Evolutionary conservation across 2,113 vertebrate species (phyloP), one percentile per base, ranked within the genome.

Genomic region (Cyprinodon tularosa): DNA sequence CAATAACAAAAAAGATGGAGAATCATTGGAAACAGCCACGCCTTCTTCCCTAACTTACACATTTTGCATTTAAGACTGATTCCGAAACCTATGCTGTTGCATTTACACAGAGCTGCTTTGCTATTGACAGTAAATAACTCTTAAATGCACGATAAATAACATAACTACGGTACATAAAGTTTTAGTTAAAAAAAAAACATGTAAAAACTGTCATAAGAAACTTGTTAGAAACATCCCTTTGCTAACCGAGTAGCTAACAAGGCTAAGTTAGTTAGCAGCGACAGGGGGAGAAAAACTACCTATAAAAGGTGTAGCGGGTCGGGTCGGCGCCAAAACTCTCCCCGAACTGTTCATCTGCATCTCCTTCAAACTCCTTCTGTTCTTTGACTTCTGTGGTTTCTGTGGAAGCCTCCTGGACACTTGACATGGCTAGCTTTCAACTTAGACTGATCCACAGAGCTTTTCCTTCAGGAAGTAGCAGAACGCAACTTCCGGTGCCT

Each of bases 251-350:
- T 3, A 67, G 70, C 76, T 62, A 71, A 1, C 15, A 13, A 62
- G 64, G 82, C 80, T 85, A 88, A 68, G 65, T 60, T 82, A 82
- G 74, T 77, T 44, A 22, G 7, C n/a, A 45, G 62, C 4, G 60
- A 81, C 45, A 76, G 3, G 8, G 0, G 29, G 4, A 39, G 4
- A 61, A 40, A 42, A 3, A 0, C 42, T 90, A 92, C 92, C 90
- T 92, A 72, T 77, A 89, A 57, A 90, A 92, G 0, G 80, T 22
- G 53, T 86, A 91, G 17, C 63, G 78, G 4, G 80, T 86, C 4
- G 77, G 74, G 17, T 90, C 80, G 1, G 3, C 9, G 7, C 29
- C 44, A 45, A 64, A 84, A 14, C 85, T 88, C 6, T 83, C 85
- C 3, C 29, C 81, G 14, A 68, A 17, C 3, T 74, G 62, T n/a